Evolutionary conservation across 2,797 vertebrate genomes (phyloP), one percentile per base, ranked within the genome.

Genomic region (Mareca penelope): DNA sequence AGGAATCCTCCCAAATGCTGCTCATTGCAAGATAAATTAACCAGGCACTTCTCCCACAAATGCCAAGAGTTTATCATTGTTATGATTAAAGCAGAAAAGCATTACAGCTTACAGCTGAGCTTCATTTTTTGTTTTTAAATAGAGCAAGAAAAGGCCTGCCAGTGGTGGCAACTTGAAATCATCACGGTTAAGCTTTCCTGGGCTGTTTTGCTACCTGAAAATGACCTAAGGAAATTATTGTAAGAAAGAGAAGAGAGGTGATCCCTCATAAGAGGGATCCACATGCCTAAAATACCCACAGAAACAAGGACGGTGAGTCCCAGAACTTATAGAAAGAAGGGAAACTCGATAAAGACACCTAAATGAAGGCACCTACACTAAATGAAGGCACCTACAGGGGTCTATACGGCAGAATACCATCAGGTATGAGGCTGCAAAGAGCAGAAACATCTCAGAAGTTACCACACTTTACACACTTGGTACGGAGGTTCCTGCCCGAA

Each of bases 401-500:
- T 15, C 16, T 40, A n/a, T 71, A 89, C 65, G 31, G 37, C 87
- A 75, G 55, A 85, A 57, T 2, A 90, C 3, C 39, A 17, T 2
- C 0, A 42, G 16, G 18, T n/a, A 37, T 0, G 12, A 73, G 17
- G 60, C 28, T 24, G 12, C 48, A 13, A 4, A 24, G 48, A 31
- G 31, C 5, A 76, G 46, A 5, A 24, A 48, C 55, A 37, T 40
- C 59, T 57, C 1, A 31, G 26, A 70, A 77, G 35, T 60, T 50
- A 82, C 13, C 31, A 28, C 44, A 48, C 9, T 21, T 6, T 1
- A 88, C 31, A 33, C 18, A 12, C 5, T 42, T 52, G 26, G 13
- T 46, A 31, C 44, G 26, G 60, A 71, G 26, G 16, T 81, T 86
- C 42, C 52, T 33, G 19, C 35, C 4, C 17, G 42, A 1, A 18